These are phyloP conservation scores for Zeugodacus cucurbitae DNA, from an alignment of 1,140 invertebrate species.

Conservation along the genomic window DNA sequence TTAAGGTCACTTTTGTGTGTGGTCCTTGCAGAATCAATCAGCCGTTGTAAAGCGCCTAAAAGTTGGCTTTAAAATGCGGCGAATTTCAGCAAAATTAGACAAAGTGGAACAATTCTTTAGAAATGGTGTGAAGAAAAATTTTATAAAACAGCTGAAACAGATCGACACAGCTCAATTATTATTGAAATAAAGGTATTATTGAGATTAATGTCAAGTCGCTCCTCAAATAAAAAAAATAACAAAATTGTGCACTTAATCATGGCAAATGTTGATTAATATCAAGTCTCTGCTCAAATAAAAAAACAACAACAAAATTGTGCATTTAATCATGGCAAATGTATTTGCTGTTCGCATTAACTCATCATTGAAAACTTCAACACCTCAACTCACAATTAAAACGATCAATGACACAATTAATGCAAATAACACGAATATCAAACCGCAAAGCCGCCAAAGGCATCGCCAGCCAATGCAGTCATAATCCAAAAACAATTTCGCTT, in stretches of 20 bases:
- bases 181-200: no score
- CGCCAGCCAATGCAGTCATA: neutral
- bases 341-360: neutral
- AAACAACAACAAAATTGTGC: neutral
- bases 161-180: no score
- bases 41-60: neutral
- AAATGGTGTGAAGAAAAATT: no score
- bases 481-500: neutral
- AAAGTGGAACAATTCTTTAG: neutral
- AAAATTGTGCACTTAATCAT: neutral
- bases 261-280: neutral
- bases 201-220: no score
- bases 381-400: constrained; percentile 12
- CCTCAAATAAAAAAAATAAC: neutral
- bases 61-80: neutral
- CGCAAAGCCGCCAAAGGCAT: neutral
- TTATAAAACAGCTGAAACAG: no score
- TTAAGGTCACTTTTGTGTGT: neutral
- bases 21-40: neutral
- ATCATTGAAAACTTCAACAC: neutral
- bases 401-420: constrained; percentile 28
- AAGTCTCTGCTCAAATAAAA: neutral
- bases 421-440: neutral
- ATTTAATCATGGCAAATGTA: neutral
- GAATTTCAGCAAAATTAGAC: neutral